These are phyloP conservation scores for Pelagia noctiluca DNA, from an alignment of 30 jellyfish, hydroid and myxozoan genomes.

Conservation along the genomic window DNA sequence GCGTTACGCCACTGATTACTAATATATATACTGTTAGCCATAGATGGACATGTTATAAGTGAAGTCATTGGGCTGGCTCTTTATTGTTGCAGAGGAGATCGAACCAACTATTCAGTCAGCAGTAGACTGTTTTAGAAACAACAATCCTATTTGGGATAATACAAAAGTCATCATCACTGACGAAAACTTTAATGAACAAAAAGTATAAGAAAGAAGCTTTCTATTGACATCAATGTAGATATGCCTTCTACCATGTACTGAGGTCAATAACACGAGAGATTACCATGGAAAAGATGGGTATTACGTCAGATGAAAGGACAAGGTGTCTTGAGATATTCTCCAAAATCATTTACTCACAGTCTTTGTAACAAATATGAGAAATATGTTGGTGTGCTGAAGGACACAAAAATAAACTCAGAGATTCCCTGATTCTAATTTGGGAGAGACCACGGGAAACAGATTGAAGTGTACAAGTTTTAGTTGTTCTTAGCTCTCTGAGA, in stretches of 20 bases:
- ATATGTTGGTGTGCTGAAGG: slow-evolving; percentile 9
- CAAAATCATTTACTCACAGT: slow-evolving; percentile 5
- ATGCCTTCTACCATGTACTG: slow-evolving; percentile 29
- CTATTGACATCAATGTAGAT: no score
- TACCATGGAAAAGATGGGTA: slow-evolving; percentile 66
- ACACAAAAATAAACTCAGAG: slow-evolving; percentile 28
- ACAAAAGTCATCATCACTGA: slow-evolving; percentile 49
- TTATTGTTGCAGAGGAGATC: slow-evolving; percentile 61
- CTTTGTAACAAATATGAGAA: slow-evolving; percentile 29
- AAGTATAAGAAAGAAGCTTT: slow-evolving; percentile 4
- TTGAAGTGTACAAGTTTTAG: slow-evolving; percentile 42
- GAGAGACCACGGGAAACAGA: slow-evolving; percentile 57
- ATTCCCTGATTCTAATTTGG: slow-evolving; percentile 23
- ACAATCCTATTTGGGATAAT: slow-evolving; percentile 51
- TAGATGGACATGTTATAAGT: slow-evolving; percentile 69
- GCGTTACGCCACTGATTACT: no score
- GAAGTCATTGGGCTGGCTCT: slow-evolving; percentile 53
- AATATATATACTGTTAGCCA: slow-evolving; percentile 12
- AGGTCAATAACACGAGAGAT: slow-evolving; percentile 51
- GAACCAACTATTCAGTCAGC: slow-evolving; percentile 29
- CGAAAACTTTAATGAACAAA: slow-evolving; percentile 51
- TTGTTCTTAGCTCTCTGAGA: slow-evolving; percentile 53
- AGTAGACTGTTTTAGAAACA: slow-evolving; percentile 34
- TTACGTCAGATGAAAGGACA: slow-evolving; percentile 51
- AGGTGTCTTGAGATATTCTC: slow-evolving; percentile 38